Conservation (phyloP, 53 echinoderm and acorn worm species). For the Stichopus horrens region DNA sequence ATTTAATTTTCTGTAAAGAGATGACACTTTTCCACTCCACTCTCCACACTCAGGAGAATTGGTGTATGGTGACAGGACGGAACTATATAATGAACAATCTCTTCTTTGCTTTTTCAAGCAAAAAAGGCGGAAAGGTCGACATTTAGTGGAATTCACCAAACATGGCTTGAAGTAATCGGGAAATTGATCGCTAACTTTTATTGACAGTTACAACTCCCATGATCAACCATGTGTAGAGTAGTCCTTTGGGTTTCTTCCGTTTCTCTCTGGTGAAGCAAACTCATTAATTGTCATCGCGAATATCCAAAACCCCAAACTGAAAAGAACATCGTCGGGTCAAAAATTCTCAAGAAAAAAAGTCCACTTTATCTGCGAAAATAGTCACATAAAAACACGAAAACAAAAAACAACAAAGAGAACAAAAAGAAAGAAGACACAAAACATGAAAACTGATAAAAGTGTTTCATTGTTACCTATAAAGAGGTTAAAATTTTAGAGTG, state of each 20-base stretch:
- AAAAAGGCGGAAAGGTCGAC: no score
- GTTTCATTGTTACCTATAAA: slow-evolving; percentile 2
- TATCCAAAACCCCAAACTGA: not conserved
- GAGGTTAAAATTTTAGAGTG: not conserved
- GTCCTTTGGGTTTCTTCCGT: no score
- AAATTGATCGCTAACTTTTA: not conserved
- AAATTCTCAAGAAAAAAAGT: not conserved
- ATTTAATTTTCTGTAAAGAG: no score
- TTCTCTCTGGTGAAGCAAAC: not conserved
- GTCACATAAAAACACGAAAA: slow-evolving; percentile 5
- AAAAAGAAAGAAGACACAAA: no score
- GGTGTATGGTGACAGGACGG: no score
- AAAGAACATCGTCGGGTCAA: slow-evolving; percentile 7
- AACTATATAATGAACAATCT: no score
- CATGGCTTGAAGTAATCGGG: not conserved
- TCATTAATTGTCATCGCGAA: not conserved
- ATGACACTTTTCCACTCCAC: no score
- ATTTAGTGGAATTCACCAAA: no score
- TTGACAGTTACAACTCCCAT: slow-evolving; percentile 4
- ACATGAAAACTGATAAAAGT: not conserved
- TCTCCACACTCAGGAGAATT: no score
- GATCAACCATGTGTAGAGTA: not conserved
- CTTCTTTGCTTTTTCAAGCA: no score
- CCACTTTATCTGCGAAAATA: slow-evolving; percentile 24
- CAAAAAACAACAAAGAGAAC: not conserved